Conservation (phyloP, 2,113 vertebrate species). For the Collichthys lucidus region DNA sequence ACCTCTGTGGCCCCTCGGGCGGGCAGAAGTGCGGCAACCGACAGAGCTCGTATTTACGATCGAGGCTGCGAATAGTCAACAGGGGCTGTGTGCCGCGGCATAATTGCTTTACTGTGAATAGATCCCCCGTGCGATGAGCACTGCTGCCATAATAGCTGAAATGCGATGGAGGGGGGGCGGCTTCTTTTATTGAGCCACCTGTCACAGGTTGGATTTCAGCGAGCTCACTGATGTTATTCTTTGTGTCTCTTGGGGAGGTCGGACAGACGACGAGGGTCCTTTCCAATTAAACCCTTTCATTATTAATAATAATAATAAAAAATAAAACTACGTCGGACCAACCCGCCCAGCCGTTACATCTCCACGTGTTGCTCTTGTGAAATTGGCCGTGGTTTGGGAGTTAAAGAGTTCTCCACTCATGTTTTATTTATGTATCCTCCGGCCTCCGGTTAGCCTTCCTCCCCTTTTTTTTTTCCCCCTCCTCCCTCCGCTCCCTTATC, state of each 20-base stretch:
- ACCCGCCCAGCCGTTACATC: conserved; percentile 15
- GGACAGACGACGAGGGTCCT: conserved; percentile 24
- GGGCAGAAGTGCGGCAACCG: conserved; percentile 32
- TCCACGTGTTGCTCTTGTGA: conserved; percentile 57
- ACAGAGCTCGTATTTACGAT: conserved; percentile 39
- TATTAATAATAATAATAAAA: no score
- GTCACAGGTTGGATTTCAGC: conserved; percentile 48
- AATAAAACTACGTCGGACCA: background rate
- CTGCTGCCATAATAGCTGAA: conserved; percentile 49
- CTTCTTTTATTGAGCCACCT: conserved; percentile 66
- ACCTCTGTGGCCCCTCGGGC: conserved; percentile 39
- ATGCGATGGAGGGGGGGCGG: conserved; percentile 6
- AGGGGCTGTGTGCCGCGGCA: conserved; percentile 16
- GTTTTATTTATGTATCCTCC: conserved; percentile 77
- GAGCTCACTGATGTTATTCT: conserved; percentile 46
- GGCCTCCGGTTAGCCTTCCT: conserved; percentile 68
- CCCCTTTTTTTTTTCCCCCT: conserved; percentile 28
- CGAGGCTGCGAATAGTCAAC: conserved; percentile 34
- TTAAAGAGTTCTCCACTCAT: conserved; percentile 66
- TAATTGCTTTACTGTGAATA: conserved; percentile 63
- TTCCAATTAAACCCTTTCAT: conserved; percentile 54
- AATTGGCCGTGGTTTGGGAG: conserved; percentile 48
- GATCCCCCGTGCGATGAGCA: conserved; percentile 54
- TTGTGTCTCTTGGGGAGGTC: conserved; percentile 39
- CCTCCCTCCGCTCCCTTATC: conserved; percentile 69